Percentiles rank a stretch among this genome's conserved stretches.
These are phyloP conservation scores for Strongylocentrotus purpuratus DNA, from an alignment of 35 echinoderm and acorn worm species.

Conservation along the genomic window DNA sequence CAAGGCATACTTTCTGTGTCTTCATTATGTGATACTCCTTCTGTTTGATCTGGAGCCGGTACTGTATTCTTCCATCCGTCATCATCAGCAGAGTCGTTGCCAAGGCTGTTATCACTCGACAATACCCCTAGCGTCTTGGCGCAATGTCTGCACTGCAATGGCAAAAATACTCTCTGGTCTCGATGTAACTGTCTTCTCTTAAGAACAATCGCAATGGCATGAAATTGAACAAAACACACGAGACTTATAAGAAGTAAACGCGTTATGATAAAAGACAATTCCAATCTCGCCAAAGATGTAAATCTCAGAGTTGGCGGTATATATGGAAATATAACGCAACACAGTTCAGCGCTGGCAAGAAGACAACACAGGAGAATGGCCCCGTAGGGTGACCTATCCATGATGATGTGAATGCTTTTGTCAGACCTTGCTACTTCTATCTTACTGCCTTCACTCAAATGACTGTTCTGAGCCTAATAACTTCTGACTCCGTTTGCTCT, in stretches of 20 bases:
- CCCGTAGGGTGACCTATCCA: background rate
- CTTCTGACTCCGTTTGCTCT: no score
- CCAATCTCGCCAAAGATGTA: background rate
- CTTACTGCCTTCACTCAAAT: background rate
- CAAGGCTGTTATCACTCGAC: background rate
- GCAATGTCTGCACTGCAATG: background rate
- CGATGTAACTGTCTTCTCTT: background rate
- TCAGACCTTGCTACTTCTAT: background rate
- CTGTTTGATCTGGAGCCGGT: background rate
- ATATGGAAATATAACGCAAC: background rate
- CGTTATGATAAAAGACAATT: background rate
- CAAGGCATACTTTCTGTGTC: background rate
- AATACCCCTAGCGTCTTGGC: no score
- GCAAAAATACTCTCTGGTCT: background rate
- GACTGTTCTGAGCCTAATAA: no score
- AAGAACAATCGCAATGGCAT: background rate
- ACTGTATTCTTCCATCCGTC: background rate
- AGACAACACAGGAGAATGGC: background rate
- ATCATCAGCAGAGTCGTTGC: background rate
- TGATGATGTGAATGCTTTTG: background rate
- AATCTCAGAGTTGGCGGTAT: background rate
- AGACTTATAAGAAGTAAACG: background rate
- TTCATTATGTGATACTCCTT: background rate
- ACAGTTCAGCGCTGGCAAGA: background rate
- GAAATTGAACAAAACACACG: background rate